Percentiles rank a stretch among this genome's conserved stretches.
These are phyloP conservation scores for Hypercompe scribonia DNA, from an alignment of 2,888 invertebrate species.

Conservation along the genomic window DNA sequence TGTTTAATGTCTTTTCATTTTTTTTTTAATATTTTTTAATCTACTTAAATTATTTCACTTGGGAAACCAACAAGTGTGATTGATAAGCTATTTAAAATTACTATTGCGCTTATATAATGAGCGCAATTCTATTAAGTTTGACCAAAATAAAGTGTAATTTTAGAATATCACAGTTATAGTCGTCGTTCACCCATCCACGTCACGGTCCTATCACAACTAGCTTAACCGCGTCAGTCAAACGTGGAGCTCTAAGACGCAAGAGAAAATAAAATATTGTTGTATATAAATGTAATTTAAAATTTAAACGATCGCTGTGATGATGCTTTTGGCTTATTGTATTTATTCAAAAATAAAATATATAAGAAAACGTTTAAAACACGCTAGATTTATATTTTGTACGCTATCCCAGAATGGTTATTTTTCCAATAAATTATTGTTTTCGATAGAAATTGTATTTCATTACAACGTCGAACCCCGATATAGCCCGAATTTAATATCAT, in stretches of 20 bases:
- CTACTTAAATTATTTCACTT: not conserved
- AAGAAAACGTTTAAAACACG: slow-evolving; percentile 47
- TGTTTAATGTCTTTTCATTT: slow-evolving; percentile 16
- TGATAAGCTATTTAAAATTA: slow-evolving; percentile 1
- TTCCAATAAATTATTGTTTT: slow-evolving; percentile 74
- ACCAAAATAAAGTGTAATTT: slow-evolving; percentile 6
- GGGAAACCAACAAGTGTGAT: not conserved
- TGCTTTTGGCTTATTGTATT: slow-evolving; percentile 53
- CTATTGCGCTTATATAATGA: not conserved
- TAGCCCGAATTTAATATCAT: too few relatives aligned
- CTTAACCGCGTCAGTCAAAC: slow-evolving; percentile 21
- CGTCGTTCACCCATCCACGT: not conserved
- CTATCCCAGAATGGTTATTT: slow-evolving; percentile 63
- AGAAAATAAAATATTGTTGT: slow-evolving; percentile 48
- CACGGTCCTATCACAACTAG: slow-evolving; percentile 23
- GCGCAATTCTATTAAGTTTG: not conserved
- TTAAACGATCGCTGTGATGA: slow-evolving; percentile 55
- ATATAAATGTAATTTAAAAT: slow-evolving; percentile 54
- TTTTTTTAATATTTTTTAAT: not conserved
- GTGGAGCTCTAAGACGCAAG: slow-evolving; percentile 16
- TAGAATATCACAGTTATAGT: not conserved
- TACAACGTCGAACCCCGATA: not conserved
- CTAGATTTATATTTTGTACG: slow-evolving; percentile 64
- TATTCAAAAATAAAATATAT: slow-evolving; percentile 39
- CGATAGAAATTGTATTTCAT: slow-evolving; percentile 47